Percentiles rank a stretch among this genome's conserved stretches.
phyloP scores from a whole-genome alignment of 1,140 invertebrate species.

The Teleogryllus occipitalis region DNA sequence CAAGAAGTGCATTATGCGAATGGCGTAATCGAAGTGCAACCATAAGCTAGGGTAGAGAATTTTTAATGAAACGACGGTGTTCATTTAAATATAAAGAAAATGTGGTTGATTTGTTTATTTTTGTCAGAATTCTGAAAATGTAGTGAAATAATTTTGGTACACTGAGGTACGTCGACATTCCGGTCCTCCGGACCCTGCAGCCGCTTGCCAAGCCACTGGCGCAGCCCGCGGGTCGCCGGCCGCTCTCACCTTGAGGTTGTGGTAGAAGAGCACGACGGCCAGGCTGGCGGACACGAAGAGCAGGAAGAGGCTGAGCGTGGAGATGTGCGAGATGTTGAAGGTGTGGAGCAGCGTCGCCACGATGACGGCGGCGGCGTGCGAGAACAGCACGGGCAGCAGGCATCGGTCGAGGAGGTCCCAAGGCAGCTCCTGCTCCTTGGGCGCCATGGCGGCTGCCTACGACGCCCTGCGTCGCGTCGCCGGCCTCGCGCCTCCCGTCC shows the following conservation, averaged over 20 bases:
- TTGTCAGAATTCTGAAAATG: no score
- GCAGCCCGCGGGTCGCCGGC: background rate
- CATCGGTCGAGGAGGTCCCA: constrained; percentile 73
- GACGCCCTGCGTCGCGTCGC: background rate
- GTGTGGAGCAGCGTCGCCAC: constrained; percentile 58
- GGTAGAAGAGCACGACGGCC: constrained; percentile 66
- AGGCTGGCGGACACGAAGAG: constrained; percentile 59
- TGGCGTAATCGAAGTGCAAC: no score
- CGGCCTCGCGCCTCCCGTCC: background rate
- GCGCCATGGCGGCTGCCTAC: background rate
- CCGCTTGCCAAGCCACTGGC: background rate
- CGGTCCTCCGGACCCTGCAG: no score
- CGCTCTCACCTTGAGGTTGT: constrained; percentile 60
- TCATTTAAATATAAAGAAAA: no score
- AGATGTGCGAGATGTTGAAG: constrained; percentile 60
- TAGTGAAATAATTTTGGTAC: no score
- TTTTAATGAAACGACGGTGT: no score
- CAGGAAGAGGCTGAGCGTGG: constrained; percentile 64
- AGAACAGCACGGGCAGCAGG: constrained; percentile 64
- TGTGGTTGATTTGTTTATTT: no score
- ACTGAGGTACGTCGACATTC: no score
- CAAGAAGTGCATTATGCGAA: no score
- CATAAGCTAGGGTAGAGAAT: no score
- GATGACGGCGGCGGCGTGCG: constrained; percentile 64
- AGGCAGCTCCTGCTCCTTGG: constrained; percentile 40